Evolutionary conservation across 2,113 vertebrate genomes (phyloP).

Genomic region (Strix aluco): DNA sequence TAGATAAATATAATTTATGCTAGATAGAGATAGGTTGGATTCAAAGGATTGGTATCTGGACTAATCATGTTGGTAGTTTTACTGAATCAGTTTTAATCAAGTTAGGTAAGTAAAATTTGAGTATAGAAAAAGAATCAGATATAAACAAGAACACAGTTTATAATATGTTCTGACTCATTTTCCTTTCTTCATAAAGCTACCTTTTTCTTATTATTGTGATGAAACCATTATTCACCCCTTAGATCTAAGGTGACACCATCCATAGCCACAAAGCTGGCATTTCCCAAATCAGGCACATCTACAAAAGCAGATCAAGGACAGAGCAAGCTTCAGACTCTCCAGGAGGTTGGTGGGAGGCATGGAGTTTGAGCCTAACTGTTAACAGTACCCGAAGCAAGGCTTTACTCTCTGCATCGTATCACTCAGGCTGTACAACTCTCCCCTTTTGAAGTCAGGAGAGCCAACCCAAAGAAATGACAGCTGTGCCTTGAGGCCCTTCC

Average conservation of each 20-base stretch:
- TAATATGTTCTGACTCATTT: not conserved
- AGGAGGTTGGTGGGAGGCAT: not conserved
- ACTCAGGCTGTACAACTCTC: not conserved
- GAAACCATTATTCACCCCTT: not conserved
- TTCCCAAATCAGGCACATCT: not conserved
- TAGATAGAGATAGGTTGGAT: not conserved
- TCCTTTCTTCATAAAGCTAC: not conserved
- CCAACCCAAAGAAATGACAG: not conserved
- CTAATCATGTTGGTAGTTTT: not conserved
- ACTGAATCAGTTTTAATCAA: not conserved
- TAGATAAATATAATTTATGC: not conserved
- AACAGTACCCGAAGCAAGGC: not conserved
- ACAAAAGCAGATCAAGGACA: not conserved
- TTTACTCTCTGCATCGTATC: not conserved
- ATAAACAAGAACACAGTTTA: not conserved
- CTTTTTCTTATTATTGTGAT: not conserved
- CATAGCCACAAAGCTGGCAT: not conserved
- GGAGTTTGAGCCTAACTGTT: not conserved
- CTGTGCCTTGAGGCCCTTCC: not conserved
- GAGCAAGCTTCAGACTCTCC: not conserved
- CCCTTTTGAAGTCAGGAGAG: not conserved
- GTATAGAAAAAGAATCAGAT: not conserved
- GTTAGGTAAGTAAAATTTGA: not conserved
- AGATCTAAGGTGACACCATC: not conserved
- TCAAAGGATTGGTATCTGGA: not conserved